phyloP scores from a whole-genome alignment of 2,888 invertebrate genomes.

The Steinernema scapterisci region DNA sequence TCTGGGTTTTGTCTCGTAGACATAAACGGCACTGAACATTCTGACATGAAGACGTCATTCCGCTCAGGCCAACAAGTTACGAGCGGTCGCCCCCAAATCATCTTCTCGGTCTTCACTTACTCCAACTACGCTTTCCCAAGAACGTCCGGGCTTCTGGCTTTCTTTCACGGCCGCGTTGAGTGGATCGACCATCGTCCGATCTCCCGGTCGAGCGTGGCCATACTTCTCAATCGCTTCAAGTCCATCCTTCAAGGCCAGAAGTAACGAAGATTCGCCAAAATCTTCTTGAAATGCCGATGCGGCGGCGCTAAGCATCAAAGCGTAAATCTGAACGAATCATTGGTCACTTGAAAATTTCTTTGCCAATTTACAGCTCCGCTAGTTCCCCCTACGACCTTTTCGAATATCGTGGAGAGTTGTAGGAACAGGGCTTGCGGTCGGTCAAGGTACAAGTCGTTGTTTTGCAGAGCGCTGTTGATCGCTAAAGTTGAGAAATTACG shows the following conservation, averaged over 20 bases:
- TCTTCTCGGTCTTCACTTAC: constrained; percentile 33
- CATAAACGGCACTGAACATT: too few relatives aligned
- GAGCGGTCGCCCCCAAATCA: too few relatives aligned
- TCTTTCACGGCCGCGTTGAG: constrained; percentile 45
- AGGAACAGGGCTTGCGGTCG: constrained; percentile 48
- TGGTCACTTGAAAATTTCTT: not conserved
- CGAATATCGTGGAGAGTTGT: constrained; percentile 55
- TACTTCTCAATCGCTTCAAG: constrained; percentile 70
- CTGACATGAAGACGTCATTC: too few relatives aligned
- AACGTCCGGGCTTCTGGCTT: constrained; percentile 32
- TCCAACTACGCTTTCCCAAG: constrained; percentile 41
- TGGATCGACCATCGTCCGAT: constrained; percentile 75
- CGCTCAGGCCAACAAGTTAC: too few relatives aligned
- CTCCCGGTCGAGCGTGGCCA: constrained; percentile 78
- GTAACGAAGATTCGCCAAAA: constrained; percentile 1
- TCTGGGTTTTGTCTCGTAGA: not conserved
- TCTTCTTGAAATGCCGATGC: constrained; percentile 39
- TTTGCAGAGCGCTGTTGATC: constrained; percentile 26
- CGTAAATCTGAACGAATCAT: constrained; percentile 52
- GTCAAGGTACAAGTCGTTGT: constrained; percentile 34
- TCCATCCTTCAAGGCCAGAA: constrained; percentile 43
- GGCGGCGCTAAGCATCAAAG: constrained; percentile 53
- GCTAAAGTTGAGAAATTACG: constrained; percentile 39
- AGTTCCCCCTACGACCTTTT: constrained; percentile 59
- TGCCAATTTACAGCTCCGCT: constrained; percentile 55